These are phyloP conservation scores for Plestiodon gilberti DNA, from an alignment of 2,113 vertebrate genomes.

Conservation along the genomic window DNA sequence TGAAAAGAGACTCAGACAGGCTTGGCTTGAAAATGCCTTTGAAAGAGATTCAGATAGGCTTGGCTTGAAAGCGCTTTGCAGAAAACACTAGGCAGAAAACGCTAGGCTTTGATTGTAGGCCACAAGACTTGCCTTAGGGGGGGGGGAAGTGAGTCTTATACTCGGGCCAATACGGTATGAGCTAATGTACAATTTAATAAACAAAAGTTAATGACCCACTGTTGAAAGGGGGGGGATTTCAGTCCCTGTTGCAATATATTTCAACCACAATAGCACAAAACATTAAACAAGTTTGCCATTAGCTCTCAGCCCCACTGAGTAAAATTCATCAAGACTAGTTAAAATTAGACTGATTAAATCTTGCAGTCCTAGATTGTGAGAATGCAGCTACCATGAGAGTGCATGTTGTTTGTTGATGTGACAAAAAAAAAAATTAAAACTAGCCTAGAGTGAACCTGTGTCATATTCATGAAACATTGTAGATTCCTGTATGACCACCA, in stretches of 20 bases:
- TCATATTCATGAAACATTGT: background rate
- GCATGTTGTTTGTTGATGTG: background rate
- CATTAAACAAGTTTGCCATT: background rate
- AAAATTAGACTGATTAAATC: background rate
- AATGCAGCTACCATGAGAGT: background rate
- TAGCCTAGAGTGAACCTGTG: slow-evolving; percentile 2
- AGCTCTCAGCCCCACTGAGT: background rate
- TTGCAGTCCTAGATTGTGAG: background rate
- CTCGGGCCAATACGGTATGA: too few species aligned
- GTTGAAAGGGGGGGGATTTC: background rate
- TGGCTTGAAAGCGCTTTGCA: too few species aligned
- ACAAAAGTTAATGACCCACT: background rate
- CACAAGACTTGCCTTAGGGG: too few species aligned
- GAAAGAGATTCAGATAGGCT: too few species aligned
- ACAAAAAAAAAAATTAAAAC: background rate
- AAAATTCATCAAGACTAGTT: background rate
- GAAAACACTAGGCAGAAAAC: too few species aligned
- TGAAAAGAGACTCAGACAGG: too few species aligned
- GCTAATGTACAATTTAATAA: background rate
- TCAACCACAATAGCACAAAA: background rate
- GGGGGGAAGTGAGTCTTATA: too few species aligned
- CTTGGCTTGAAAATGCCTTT: too few species aligned
- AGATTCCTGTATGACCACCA: background rate
- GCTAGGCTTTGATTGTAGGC: too few species aligned
- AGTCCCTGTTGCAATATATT: background rate